Conservation (phyloP, 2,888 invertebrate species). For the Sinodicranocentrus sp. region DNA sequence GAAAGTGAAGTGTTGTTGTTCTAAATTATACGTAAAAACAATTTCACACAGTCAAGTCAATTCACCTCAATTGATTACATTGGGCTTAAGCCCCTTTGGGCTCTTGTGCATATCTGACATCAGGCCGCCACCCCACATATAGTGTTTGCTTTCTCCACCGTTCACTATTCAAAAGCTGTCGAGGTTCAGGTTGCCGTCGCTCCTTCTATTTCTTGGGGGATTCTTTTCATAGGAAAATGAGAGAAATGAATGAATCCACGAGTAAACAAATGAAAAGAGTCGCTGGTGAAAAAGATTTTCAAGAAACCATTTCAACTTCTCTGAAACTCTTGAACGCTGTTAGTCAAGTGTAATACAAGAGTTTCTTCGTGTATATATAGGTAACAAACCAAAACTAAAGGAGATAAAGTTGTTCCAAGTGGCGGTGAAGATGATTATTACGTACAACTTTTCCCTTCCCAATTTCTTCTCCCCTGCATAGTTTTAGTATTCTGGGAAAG, state of each 20-base stretch:
- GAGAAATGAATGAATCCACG: constrained; percentile 39
- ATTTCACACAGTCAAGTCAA: constrained; percentile 49
- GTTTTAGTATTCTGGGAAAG: constrained; percentile 14
- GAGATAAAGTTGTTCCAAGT: constrained; percentile 1
- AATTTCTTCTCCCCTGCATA: constrained; percentile 10
- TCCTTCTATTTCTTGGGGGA: constrained; percentile 26
- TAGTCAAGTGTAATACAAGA: neutral
- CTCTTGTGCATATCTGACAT: constrained; percentile 38
- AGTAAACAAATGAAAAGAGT: constrained; percentile 47
- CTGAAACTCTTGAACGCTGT: neutral
- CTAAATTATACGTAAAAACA: constrained; percentile 48
- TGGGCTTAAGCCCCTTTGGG: constrained; percentile 39
- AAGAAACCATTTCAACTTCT: constrained; percentile 4
- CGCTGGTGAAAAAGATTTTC: constrained; percentile 28
- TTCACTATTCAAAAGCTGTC: constrained; percentile 6
- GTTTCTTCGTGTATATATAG: constrained; percentile 12
- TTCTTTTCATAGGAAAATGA: constrained; percentile 45
- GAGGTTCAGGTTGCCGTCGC: neutral
- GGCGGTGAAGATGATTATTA: constrained; percentile 11
- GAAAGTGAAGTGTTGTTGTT: constrained; percentile 27
- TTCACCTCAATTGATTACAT: constrained; percentile 63
- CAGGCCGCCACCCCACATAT: neutral
- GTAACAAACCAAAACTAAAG: constrained; percentile 26
- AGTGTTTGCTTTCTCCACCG: constrained; percentile 24
- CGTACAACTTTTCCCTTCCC: constrained; percentile 6